Conservation (phyloP, 92 coral and sea anemone genomes). For the Palythoa grandis region DNA sequence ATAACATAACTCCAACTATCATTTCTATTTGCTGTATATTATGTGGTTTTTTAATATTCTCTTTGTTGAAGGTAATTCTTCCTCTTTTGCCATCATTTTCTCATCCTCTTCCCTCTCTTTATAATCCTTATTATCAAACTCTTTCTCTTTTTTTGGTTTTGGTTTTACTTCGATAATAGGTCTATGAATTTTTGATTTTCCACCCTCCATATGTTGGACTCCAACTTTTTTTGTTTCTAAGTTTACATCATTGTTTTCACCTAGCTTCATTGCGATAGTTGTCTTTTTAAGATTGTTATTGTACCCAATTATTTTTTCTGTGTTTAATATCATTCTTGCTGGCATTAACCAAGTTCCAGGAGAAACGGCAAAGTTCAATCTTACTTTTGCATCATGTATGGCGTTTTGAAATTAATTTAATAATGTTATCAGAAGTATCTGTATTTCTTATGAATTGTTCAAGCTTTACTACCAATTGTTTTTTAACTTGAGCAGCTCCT, state of each 20-base stretch:
- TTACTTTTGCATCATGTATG: neutral
- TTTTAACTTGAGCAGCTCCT: neutral
- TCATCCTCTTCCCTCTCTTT: too few relatives aligned
- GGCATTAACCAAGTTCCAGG: conserved; percentile 3
- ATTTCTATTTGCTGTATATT: too few relatives aligned
- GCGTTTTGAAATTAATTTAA: neutral
- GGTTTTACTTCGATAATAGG: neutral
- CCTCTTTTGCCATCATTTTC: too few relatives aligned
- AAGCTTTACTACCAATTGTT: neutral
- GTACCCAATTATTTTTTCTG: neutral
- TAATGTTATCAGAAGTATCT: neutral
- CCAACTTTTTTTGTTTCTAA: neutral
- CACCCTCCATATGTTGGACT: too few relatives aligned
- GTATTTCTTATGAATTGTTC: neutral
- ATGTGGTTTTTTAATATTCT: too few relatives aligned
- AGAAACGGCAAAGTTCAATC: neutral
- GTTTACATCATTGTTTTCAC: neutral
- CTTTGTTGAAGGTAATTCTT: too few relatives aligned
- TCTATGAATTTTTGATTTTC: too few relatives aligned
- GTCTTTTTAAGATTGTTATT: conserved; percentile 9
- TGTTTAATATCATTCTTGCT: neutral
- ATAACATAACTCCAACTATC: too few relatives aligned
- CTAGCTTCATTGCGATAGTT: neutral
- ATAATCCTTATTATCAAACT: too few relatives aligned
- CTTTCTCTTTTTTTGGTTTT: too few relatives aligned